Percentiles rank a stretch among this genome's conserved stretches.
phyloP scores from a whole-genome alignment of 2,797 vertebrate species.

The Chloroceryle amazona region DNA sequence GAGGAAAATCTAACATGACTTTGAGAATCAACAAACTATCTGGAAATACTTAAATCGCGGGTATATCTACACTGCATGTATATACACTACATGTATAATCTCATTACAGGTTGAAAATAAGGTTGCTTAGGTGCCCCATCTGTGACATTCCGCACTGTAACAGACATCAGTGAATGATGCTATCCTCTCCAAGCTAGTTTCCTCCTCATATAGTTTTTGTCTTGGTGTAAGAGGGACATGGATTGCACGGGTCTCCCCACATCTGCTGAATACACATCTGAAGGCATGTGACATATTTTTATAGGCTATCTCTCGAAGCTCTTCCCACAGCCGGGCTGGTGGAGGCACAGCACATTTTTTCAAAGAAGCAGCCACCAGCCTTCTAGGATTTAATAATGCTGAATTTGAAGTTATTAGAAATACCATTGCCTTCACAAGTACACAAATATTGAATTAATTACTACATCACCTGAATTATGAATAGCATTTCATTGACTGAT shows the following conservation, averaged over 20 bases:
- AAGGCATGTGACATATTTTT: not conserved
- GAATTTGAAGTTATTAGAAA: conserved; percentile 26
- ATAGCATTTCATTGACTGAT: not conserved
- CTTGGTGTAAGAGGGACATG: not conserved
- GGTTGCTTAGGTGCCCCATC: not conserved
- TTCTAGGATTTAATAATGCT: not conserved
- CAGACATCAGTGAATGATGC: not conserved
- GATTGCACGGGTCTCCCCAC: not conserved
- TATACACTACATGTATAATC: not conserved
- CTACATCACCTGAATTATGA: not conserved
- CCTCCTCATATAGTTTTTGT: not conserved
- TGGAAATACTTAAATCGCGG: not conserved
- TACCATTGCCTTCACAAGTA: not conserved
- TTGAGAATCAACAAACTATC: not conserved
- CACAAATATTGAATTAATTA: conserved; percentile 10
- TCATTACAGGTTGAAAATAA: not conserved
- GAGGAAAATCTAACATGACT: not conserved
- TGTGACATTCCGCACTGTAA: not conserved
- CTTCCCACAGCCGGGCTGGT: not conserved
- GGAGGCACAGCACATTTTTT: not conserved
- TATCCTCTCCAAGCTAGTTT: not conserved
- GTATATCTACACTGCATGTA: not conserved
- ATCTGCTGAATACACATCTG: not conserved
- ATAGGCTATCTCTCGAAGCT: not conserved
- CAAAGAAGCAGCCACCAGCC: not conserved